Evolutionary conservation across 2,113 vertebrate genomes (phyloP).

Genomic region (Bubo bubo): DNA sequence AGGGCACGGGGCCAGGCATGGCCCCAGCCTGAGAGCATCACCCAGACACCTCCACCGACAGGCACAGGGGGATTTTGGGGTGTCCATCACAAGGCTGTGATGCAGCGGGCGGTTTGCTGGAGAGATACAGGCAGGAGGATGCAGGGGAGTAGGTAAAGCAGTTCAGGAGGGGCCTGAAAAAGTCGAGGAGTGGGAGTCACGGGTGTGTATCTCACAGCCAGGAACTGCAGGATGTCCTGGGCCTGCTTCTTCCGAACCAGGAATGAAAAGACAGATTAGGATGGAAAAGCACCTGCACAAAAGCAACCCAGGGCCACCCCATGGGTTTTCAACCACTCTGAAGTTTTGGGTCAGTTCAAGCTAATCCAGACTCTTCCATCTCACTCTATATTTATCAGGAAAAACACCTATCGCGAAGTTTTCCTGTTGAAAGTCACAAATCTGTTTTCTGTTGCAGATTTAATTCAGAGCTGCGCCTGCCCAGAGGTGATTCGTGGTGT

Average conservation of each 20-base stretch:
- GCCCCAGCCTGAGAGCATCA: not conserved
- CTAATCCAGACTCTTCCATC: accelerated
- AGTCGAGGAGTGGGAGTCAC: accelerated
- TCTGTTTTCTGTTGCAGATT: not conserved
- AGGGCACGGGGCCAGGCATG: accelerated
- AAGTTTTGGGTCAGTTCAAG: not conserved
- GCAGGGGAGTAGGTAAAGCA: accelerated
- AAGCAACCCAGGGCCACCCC: not conserved
- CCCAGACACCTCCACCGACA: accelerated
- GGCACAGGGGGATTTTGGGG: not conserved
- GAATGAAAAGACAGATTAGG: not conserved
- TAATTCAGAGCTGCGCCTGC: accelerated
- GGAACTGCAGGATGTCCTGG: not conserved
- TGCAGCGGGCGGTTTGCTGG: not conserved
- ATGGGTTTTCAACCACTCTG: not conserved
- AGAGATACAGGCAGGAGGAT: not conserved
- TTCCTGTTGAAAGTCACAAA: accelerated
- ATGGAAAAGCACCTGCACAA: not conserved
- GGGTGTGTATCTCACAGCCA: not conserved
- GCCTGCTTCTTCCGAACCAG: not conserved
- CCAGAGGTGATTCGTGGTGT: not conserved
- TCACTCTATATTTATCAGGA: not conserved
- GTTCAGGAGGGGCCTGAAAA: accelerated
- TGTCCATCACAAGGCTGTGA: not conserved
- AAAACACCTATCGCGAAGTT: accelerated